Evolutionary conservation across 2,888 invertebrate species (phyloP).

Genomic region (Oligia strigilis): DNA sequence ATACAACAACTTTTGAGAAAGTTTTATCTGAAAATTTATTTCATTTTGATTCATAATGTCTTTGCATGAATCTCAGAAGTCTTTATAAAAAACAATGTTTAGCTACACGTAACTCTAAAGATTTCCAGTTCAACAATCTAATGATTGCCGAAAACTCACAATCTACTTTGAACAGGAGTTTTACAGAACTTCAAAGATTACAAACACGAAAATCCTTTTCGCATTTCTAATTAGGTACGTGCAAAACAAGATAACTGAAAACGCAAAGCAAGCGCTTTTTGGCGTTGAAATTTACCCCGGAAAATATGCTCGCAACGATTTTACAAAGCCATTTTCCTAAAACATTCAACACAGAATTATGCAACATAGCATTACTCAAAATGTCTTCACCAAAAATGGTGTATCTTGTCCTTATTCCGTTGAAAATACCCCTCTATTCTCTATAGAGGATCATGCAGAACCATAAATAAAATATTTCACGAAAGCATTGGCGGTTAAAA

Average conservation of each 20-base stretch:
- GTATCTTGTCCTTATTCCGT: conserved; percentile 40
- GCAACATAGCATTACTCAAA: conserved; percentile 29
- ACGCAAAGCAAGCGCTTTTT: neutral
- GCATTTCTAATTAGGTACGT: conserved; percentile 15
- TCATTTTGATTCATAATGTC: conserved; percentile 3
- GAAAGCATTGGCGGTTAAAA: conserved; percentile 71
- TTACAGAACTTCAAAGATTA: neutral
- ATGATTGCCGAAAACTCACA: no score
- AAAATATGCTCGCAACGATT: conserved; percentile 25
- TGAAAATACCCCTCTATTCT: conserved; percentile 66
- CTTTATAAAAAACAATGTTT: neutral
- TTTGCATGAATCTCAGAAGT: conserved; percentile 13
- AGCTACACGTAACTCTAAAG: neutral
- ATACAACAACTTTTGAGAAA: conserved; percentile 9
- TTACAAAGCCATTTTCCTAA: conserved; percentile 40
- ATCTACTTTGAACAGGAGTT: conserved; percentile 7
- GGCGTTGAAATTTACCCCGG: neutral
- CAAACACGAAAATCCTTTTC: conserved; percentile 6
- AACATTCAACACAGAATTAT: conserved; percentile 11
- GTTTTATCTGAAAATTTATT: conserved; percentile 6
- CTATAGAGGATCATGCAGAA: conserved; percentile 76
- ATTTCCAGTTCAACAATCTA: neutral
- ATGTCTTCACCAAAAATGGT: conserved; percentile 57
- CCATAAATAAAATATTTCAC: conserved; percentile 79
- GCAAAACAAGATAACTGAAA: conserved; percentile 21